Base-by-base conservation (phyloP, 2,888 invertebrate genomes). In the Thymelicus lineola region DNA sequence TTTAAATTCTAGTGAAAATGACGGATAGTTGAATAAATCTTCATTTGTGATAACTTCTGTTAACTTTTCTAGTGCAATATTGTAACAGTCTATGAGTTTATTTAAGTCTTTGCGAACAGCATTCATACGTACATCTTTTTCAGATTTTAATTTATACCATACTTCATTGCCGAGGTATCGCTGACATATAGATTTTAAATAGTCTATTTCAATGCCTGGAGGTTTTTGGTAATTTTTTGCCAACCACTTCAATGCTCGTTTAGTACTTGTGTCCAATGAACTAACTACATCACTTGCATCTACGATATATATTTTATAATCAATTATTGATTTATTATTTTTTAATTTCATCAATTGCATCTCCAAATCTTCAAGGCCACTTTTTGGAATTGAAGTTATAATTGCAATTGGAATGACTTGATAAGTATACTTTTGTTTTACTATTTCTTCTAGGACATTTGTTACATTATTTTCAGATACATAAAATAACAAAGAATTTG, bases 1-100 rank as follows among this genome's bases (percentile, higher is more conserved):
- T 70, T 93, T 94, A 71, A 97, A 95, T 79, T 96, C 96, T 20
- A 94, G 84, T 0, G 97, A 95, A 84, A 97, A 96, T 77, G 94
- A 90, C 0, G 95, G 93, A 75, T 95, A 95, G 74, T 95, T 94
- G 9, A 93, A 91, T 50, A 95, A 86, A 74, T 95, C 93, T 74
- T 94, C 91, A 81, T 96, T 94, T 42, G 95, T 92, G 45, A 96
- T 87, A 62, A 96, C 94, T 57, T 94, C 84, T 50, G 94, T 94
- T 61, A 97, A 83, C 77, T 95, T 95, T 61, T 94, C 92, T 28
- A 97, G 93, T 35, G 95, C 96, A 75, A 94, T 94, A 80, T 97
- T 97, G 79, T 96, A 96, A 61, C 96, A 87, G 65, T 89, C 86
- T 14, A 96, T 94, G 7, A 96, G 90, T 78, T 95, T 92, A 77